Evolutionary conservation across 2,797 vertebrate genomes (phyloP).

Genomic region (Phoebastria nigripes): DNA sequence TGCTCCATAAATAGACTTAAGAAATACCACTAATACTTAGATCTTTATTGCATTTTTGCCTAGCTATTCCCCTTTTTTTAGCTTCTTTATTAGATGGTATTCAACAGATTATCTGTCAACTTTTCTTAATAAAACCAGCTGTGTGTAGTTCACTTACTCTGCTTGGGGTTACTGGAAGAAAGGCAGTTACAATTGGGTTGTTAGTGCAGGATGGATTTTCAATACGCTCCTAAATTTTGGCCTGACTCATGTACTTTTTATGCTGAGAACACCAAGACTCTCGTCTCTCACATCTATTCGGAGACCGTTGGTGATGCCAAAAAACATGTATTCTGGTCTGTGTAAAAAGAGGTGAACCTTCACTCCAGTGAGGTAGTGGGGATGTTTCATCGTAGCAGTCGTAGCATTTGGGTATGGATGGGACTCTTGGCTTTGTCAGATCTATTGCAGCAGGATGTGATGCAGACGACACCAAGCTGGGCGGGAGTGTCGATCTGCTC

Average conservation of each 20-base stretch:
- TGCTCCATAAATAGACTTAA: background rate
- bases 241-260: background rate
- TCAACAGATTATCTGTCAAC: background rate
- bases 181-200: background rate
- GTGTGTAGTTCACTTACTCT: background rate
- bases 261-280: fast-evolving
- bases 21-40: background rate
- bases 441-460: background rate
- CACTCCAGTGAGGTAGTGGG: background rate
- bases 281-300: fast-evolving
- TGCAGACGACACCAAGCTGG: too few relatives aligned
- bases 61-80: background rate
- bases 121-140: background rate
- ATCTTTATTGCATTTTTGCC: background rate
- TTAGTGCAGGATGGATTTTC: background rate
- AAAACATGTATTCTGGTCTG: background rate
- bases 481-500: too few relatives aligned
- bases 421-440: background rate
- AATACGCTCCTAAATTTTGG: background rate
- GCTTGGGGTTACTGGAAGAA: background rate
- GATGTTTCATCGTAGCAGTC: background rate
- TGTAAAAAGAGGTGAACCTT: background rate
- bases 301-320: background rate
- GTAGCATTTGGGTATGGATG: background rate
- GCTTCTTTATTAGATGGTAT: background rate